phyloP scores from a whole-genome alignment of 1,140 invertebrate genomes.

The Phymorhynchus buccinoides region DNA sequence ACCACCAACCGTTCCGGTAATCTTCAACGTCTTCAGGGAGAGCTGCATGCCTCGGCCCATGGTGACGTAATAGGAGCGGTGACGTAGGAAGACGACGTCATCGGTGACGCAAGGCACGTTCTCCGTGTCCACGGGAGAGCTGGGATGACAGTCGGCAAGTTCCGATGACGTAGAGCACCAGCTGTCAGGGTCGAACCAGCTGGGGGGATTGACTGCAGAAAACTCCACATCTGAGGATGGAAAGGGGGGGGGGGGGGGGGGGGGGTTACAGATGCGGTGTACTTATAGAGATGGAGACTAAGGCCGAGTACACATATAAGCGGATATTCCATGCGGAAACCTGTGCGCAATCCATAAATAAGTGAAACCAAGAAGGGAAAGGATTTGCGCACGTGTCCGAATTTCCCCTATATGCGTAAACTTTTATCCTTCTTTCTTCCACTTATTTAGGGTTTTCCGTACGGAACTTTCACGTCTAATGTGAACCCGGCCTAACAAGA shows the following conservation, averaged over 20 bases:
- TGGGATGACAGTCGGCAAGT: constrained; percentile 45
- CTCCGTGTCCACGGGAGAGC: constrained; percentile 58
- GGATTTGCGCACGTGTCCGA: too few species aligned
- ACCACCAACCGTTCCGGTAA: constrained; percentile 58
- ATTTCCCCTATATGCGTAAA: too few species aligned
- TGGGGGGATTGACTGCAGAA: constrained; percentile 53
- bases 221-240: constrained; percentile 55
- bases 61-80: constrained; percentile 59
- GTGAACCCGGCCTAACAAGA: too few species aligned
- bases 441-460: too few species aligned
- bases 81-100: constrained; percentile 62
- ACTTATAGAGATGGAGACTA: not conserved
- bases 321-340: too few species aligned
- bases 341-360: too few species aligned
- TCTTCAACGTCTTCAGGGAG: constrained; percentile 59
- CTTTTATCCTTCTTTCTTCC: too few species aligned
- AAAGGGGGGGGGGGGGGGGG: not conserved
- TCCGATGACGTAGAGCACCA: constrained; percentile 61
- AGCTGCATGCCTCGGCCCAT: constrained; percentile 51
- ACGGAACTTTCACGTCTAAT: too few species aligned
- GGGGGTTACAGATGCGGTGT: not conserved
- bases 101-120: constrained; percentile 61
- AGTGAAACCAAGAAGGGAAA: too few species aligned
- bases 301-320: too few species aligned
- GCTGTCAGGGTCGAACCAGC: constrained; percentile 63